Conservation (phyloP, 2,797 vertebrate species). For the Brachyalestes nurse region DNA sequence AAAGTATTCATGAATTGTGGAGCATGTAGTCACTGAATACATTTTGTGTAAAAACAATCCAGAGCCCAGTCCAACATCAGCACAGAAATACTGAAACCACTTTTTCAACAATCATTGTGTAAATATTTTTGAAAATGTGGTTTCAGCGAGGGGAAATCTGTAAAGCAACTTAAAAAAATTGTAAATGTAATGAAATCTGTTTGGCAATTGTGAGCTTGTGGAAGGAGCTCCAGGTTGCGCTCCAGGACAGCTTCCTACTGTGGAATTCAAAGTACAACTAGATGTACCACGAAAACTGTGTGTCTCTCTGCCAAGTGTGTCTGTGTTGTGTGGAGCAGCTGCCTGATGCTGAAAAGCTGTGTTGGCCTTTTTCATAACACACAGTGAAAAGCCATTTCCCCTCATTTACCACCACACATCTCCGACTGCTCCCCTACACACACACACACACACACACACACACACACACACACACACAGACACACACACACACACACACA, state of each 20-base stretch:
- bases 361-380: slow-evolving; percentile 10
- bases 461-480: not conserved
- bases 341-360: slow-evolving; percentile 8
- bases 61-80: no score
- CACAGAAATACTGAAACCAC: no score
- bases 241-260: not conserved
- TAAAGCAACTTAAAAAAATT: no score
- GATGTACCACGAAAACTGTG: not conserved
- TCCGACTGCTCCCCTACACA: not conserved
- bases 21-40: no score
- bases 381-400: slow-evolving; percentile 5
- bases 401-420: slow-evolving; percentile 14
- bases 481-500: not conserved
- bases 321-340: slow-evolving; percentile 15
- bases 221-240: not conserved
- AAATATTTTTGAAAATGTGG: no score
- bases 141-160: no score
- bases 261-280: not conserved
- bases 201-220: no score
- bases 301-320: not conserved
- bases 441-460: not conserved
- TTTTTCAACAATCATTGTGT: no score
- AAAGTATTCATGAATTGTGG: no score
- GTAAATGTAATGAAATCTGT: not conserved
- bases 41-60: no score